Conservation (phyloP, 2,888 invertebrate genomes). For the Aphidius colemani region DNA sequence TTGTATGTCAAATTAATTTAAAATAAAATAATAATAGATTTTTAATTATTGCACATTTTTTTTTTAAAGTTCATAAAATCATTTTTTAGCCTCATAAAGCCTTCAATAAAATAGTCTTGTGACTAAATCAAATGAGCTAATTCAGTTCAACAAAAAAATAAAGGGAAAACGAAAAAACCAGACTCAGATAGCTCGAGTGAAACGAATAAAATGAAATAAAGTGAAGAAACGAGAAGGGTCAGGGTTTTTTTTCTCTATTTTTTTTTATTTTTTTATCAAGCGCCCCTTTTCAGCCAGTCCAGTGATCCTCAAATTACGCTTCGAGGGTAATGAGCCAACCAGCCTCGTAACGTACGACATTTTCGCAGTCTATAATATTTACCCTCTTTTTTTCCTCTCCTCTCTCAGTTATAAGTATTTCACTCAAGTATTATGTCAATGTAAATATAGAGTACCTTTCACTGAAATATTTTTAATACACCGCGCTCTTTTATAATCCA, state of each 20-base stretch:
- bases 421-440: background rate
- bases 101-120: conserved; percentile 43
- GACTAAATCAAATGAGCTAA: conserved; percentile 49
- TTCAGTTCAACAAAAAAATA: conserved; percentile 45
- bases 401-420: conserved; percentile 1
- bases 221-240: conserved; percentile 12
- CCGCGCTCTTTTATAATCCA: too few species aligned
- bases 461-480: too few species aligned
- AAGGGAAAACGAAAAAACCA: conserved; percentile 34
- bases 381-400: conserved; percentile 15
- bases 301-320: conserved; percentile 46
- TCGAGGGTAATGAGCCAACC: conserved; percentile 48
- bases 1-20: too few species aligned
- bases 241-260: conserved; percentile 10
- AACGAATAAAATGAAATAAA: too few species aligned
- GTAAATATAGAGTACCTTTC: too few species aligned
- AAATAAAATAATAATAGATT: background rate
- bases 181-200: too few species aligned
- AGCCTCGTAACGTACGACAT: conserved; percentile 39
- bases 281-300: conserved; percentile 28
- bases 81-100: conserved; percentile 40
- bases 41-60: conserved; percentile 11
- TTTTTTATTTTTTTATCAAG: conserved; percentile 21
- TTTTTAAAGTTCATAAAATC: conserved; percentile 18
- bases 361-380: conserved; percentile 35